These are phyloP conservation scores for Trematocara zebra DNA, from an alignment of 2,113 vertebrate species.

Conservation along the genomic window DNA sequence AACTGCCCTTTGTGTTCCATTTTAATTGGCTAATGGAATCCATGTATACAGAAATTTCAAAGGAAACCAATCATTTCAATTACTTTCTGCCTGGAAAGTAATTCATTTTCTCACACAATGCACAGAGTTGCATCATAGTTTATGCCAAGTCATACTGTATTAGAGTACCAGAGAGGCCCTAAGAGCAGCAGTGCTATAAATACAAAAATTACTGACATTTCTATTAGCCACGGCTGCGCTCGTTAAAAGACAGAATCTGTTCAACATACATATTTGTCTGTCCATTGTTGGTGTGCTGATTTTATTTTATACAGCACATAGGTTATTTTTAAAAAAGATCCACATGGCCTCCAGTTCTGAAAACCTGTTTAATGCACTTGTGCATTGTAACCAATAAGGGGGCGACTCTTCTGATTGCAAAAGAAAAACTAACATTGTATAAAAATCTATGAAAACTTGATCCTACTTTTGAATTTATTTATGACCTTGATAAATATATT, in stretches of 20 bases:
- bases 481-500: background rate
- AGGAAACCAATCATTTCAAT: background rate
- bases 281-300: background rate
- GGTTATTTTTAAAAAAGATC: background rate
- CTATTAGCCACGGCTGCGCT: background rate
- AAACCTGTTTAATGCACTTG: background rate
- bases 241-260: rapidly evolving
- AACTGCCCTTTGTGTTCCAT: background rate
- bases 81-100: background rate
- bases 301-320: background rate
- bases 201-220: background rate
- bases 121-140: background rate
- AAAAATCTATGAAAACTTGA: background rate
- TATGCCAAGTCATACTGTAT: background rate
- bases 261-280: background rate
- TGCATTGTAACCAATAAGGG: rapidly evolving
- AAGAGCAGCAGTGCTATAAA: background rate
- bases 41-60: background rate
- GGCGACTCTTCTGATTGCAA: background rate
- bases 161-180: background rate
- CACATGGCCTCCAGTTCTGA: background rate
- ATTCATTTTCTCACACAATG: background rate
- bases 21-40: background rate
- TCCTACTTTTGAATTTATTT: background rate
- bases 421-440: background rate